These are phyloP conservation scores for Crenichthys baileyi DNA, from an alignment of 2,797 vertebrate genomes.

Conservation along the genomic window DNA sequence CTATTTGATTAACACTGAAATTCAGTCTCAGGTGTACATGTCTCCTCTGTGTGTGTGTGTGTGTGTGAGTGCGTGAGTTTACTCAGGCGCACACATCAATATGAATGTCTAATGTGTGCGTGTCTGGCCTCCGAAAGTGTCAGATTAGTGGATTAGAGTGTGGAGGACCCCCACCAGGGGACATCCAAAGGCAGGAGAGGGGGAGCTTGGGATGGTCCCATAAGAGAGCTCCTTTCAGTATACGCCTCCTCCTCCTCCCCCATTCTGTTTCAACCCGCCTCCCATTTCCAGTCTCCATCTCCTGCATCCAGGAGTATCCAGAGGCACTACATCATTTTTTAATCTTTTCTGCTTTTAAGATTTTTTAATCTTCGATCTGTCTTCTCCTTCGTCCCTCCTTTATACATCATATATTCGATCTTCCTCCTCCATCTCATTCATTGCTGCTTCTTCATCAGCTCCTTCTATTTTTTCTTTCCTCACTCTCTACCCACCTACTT, in stretches of 20 bases:
- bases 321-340: neutral
- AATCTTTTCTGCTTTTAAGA: constrained; percentile 1
- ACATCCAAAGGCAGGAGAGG: constrained; percentile 16
- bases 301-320: constrained; percentile 19
- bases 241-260: neutral
- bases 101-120: constrained; percentile 46
- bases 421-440: constrained; percentile 2
- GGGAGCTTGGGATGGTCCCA: constrained; percentile 23
- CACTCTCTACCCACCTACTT: constrained; percentile 14
- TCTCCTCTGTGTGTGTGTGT: constrained; percentile 21
- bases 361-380: constrained; percentile 29
- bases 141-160: constrained; percentile 72
- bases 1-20: constrained; percentile 60
- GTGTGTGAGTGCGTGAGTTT: constrained; percentile 29
- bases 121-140: constrained; percentile 67
- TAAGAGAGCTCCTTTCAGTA: constrained; percentile 18
- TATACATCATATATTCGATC: constrained; percentile 13
- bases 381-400: constrained; percentile 5
- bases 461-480: constrained; percentile 1
- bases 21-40: constrained; percentile 38
- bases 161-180: constrained; percentile 37
- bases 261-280: constrained; percentile 6
- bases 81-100: constrained; percentile 35
- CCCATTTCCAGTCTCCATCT: neutral
- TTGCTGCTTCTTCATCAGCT: constrained; percentile 15